Evolutionary conservation across 2,888 invertebrate species (phyloP).

Genomic region (Monoplex corrugatus): DNA sequence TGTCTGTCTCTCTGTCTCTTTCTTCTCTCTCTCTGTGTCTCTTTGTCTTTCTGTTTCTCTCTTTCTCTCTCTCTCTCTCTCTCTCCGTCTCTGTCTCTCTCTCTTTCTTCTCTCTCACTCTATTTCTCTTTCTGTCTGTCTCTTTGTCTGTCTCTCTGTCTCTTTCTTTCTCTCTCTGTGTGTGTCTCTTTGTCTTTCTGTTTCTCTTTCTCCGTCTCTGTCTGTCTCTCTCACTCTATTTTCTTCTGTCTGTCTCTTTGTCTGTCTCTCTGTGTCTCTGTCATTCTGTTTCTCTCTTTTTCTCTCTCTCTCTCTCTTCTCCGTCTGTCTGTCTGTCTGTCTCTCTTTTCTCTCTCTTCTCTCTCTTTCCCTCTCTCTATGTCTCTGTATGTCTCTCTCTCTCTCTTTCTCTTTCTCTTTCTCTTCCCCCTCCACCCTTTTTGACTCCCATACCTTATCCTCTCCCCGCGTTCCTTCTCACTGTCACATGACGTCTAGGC

Average conservation of each 20-base stretch:
- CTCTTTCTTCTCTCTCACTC: background rate
- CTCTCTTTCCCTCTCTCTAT: background rate
- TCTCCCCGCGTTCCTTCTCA: too few species aligned
- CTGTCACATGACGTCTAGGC: too few species aligned
- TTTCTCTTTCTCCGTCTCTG: background rate
- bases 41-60: background rate
- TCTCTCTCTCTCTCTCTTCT: background rate
- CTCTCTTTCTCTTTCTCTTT: background rate
- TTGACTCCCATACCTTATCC: too few species aligned
- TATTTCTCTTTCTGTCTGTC: background rate
- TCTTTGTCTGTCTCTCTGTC: background rate
- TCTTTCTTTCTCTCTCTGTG: background rate
- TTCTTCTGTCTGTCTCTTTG: background rate
- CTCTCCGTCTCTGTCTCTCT: background rate
- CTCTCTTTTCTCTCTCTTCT: background rate
- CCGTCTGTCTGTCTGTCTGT: too few species aligned
- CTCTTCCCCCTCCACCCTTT: background rate
- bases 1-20: background rate
- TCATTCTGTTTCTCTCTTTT: background rate
- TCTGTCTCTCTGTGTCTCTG: background rate
- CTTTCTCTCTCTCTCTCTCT: background rate
- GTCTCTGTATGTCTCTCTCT: background rate
- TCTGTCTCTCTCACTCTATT: background rate
- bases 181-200: background rate
- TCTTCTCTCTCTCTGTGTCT: background rate